A percentile compares a stretch with the other conserved stretches of the same genome.
Conservation (phyloP, 1,140 invertebrate genomes). For the Leptestheria dahalacensis region DNA sequence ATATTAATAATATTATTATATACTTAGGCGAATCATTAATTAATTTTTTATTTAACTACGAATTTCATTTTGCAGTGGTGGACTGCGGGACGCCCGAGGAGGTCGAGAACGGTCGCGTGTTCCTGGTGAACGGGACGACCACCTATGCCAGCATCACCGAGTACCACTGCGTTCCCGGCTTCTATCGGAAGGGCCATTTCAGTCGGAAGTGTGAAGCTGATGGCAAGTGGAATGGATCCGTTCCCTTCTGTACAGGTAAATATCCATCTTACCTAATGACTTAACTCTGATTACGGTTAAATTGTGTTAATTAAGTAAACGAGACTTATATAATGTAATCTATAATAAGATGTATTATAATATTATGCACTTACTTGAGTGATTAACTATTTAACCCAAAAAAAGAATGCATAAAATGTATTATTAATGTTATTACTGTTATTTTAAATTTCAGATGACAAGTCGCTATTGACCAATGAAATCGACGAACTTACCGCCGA, state of each 20-base stretch:
- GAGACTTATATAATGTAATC: not conserved
- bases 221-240: constrained; percentile 66
- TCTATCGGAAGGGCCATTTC: constrained; percentile 61
- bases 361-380: not conserved
- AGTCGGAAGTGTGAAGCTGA: constrained; percentile 64
- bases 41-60: constrained; percentile 15
- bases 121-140: constrained; percentile 67
- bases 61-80: constrained; percentile 51
- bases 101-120: constrained; percentile 70
- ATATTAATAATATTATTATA: not conserved
- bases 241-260: constrained; percentile 53
- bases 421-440: too few relatives aligned
- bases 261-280: constrained; percentile 6
- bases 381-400: constrained; percentile 13
- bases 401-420: constrained; percentile 21
- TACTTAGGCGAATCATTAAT: too few relatives aligned
- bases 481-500: not conserved
- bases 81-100: constrained; percentile 60
- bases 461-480: constrained; percentile 2
- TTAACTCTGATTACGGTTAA: too few relatives aligned
- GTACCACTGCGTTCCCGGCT: constrained; percentile 76
- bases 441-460: too few relatives aligned
- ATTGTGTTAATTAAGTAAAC: too few relatives aligned
- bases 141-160: constrained; percentile 63
- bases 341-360: not conserved